Conservation (phyloP, 2,888 invertebrate genomes). For the Dione juno region DNA sequence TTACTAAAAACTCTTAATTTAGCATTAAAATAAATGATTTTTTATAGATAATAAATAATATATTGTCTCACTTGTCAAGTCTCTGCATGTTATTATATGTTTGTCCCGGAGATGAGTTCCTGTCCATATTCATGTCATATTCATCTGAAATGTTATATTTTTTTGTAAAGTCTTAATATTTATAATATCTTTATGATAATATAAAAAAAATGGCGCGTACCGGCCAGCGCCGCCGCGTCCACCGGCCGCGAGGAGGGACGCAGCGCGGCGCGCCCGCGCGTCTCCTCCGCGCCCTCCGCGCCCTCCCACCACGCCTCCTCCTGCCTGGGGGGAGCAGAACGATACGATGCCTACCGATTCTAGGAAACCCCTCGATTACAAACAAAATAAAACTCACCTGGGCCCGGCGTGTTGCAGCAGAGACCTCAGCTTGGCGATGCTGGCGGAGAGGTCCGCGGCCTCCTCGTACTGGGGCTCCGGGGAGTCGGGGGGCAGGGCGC, state of each 20-base stretch:
- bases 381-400: constrained; percentile 40
- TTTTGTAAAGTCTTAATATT: no score
- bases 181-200: background rate
- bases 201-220: no score
- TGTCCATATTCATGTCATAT: constrained; percentile 71
- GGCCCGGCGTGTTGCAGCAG: constrained; percentile 83
- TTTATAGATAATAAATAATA: background rate
- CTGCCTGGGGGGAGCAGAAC: constrained; percentile 4
- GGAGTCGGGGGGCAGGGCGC: constrained; percentile 67
- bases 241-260: constrained; percentile 59
- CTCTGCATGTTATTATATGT: constrained; percentile 78
- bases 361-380: no score
- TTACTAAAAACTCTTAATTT: no score
- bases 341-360: no score
- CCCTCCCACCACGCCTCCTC: constrained; percentile 74
- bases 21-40: no score
- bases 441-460: constrained; percentile 87
- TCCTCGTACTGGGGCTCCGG: constrained; percentile 90
- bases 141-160: constrained; percentile 61
- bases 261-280: constrained; percentile 77
- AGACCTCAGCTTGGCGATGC: constrained; percentile 87
- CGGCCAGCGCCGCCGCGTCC: constrained; percentile 72
- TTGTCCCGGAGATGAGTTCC: constrained; percentile 67
- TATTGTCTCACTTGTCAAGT: constrained; percentile 70
- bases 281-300: constrained; percentile 73